phyloP scores from a whole-genome alignment of 2,797 vertebrate genomes.

The Lepilemur ruficaudatus region DNA sequence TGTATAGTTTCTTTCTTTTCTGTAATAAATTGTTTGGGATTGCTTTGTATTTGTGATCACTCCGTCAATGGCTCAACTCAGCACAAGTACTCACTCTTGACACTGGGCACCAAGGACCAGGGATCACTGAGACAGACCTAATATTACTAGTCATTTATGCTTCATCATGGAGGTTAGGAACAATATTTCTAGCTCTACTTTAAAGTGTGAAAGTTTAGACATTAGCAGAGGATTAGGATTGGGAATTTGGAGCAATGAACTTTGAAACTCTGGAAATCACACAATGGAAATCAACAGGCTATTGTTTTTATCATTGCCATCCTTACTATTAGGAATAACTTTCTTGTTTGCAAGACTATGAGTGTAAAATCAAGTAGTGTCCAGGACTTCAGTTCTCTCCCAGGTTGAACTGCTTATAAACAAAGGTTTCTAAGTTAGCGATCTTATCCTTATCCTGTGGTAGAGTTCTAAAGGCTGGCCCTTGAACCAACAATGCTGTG shows the following conservation, averaged over 20 bases:
- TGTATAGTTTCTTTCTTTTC: too few species aligned
- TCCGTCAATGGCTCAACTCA: too few species aligned
- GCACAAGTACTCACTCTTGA: too few species aligned
- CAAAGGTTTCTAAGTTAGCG: neutral
- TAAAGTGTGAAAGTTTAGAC: neutral
- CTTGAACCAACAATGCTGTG: neutral
- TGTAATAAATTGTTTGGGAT: too few species aligned
- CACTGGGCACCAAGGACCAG: too few species aligned
- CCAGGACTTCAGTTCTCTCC: neutral
- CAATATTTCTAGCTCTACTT: neutral
- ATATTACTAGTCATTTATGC: neutral
- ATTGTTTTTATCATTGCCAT: neutral
- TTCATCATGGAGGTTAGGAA: neutral
- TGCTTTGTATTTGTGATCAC: too few species aligned
- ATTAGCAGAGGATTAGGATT: neutral
- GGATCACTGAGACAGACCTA: too few species aligned
- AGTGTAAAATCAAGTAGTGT: neutral
- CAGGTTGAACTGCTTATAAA: neutral
- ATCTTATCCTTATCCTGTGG: neutral
- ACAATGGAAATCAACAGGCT: neutral
- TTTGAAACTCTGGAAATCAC: neutral
- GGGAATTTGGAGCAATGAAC: neutral
- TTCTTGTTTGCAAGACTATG: neutral
- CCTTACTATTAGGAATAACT: neutral
- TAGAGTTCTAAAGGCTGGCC: neutral